A percentile compares a stretch with the other conserved stretches of the same genome.
Conservation (phyloP, 2,888 invertebrate species). For the Norana najaformis region DNA sequence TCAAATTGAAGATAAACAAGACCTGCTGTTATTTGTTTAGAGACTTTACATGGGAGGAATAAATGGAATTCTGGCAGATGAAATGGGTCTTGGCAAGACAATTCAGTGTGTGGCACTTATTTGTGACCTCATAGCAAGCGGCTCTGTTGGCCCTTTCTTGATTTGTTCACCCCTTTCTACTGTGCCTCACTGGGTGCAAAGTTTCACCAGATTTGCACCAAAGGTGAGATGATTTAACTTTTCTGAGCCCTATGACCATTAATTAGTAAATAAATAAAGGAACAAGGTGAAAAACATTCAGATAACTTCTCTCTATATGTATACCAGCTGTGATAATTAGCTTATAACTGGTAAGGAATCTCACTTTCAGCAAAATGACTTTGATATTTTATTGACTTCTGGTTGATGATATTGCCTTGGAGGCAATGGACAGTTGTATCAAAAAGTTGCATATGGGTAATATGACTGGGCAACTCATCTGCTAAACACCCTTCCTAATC, state of each 20-base stretch:
- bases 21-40: slow-evolving; percentile 49
- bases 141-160: slow-evolving; percentile 67
- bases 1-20: not conserved
- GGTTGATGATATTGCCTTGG: no score
- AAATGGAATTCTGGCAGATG: slow-evolving; percentile 72
- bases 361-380: not conserved
- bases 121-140: slow-evolving; percentile 65
- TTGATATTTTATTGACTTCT: not conserved
- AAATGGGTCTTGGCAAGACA: slow-evolving; percentile 74
- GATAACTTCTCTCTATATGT: not conserved
- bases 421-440: no score
- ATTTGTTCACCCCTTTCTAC: slow-evolving; percentile 73
- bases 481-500: no score
- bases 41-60: slow-evolving; percentile 68
- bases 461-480: no score
- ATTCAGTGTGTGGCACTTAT: slow-evolving; percentile 70
- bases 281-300: not conserved
- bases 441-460: no score
- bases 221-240: slow-evolving; percentile 53
- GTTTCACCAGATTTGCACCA: slow-evolving; percentile 72
- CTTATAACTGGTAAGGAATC: no score
- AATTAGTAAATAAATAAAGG: not conserved
- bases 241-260: not conserved
- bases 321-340: no score
- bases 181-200: slow-evolving; percentile 72